Base-by-base conservation (phyloP, 2,888 invertebrate species). In the Pocota personata region DNA sequence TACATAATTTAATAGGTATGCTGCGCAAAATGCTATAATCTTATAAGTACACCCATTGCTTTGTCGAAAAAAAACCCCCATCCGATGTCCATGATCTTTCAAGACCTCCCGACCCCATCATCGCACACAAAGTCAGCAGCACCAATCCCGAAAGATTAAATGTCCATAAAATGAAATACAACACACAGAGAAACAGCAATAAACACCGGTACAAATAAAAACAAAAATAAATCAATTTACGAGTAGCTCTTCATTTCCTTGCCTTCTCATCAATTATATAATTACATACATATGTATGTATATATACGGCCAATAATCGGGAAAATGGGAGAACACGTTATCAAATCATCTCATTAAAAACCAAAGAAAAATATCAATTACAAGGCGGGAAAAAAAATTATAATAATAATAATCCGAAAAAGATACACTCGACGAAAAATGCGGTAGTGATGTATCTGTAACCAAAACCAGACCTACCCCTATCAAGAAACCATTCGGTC, bases 401-500 rank as follows among this genome's bases (percentile, higher is more conserved):
- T n/a, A 21, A 43, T 21, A n/a, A 30, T 10, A 2, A 50, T 14
- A 12, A 12, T 8, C 32, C 8, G 12, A 30, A 43, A n/a, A n/a
- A n/a, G n/a, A n/a, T n/a, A n/a, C n/a, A n/a, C n/a, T 5, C n/a
- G 24, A 24, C 24, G 19, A 30, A 27, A 43, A 35, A 43, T 43
- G 40, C 52, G 40, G 48, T 32, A 16, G 19, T 35, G 35, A 64
- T 64, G 64, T 66, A 66, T 76, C 66, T 76, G 76, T 66, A 57
- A 76, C 57, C 48, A 16, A 76, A 76, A 66, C 76, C 76, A 76
- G 76, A 76, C 76, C 76, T 67, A 76, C 76, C 76, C 75, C 76
- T 67, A 67, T 67, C 76, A 58, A 67, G 58, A 76, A 76, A 76
- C 57, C 66, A 76, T 76, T 76, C 27, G 66, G 76, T 67, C 66